Evolutionary conservation across 2,113 vertebrate genomes (phyloP), one percentile per base, ranked within the genome.

Genomic region (Tachuris rubrigastra): DNA sequence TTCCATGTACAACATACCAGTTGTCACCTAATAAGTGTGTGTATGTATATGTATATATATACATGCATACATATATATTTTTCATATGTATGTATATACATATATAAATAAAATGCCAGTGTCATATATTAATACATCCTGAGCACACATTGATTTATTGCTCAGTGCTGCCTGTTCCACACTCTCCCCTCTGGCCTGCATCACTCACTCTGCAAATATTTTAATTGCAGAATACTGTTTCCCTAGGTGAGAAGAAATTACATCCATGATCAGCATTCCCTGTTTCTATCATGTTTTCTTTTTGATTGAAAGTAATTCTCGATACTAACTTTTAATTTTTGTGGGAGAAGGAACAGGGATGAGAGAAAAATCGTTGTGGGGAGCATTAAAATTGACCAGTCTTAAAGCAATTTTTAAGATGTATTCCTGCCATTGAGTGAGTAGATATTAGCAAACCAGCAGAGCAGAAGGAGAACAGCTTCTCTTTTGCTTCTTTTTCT

Each of bases 401-500:
- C n/a, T 66, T 41, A 86, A 67, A 10, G 5, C 25, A 41, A 2
- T 27, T 17, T 23, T 22, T 41, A 30, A 53, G 52, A 31, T 41
- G 39, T 8, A 21, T 24, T 73, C 30, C 52, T 52, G 46, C 28
- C 37, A 10, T 12, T 4, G 4, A 58, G 49, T 39, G 27, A 1
- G 0, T 10, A 30, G 16, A 5, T 37, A 24, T 39, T 33, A n/a
- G 56, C 8, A 58, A 46, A 59, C 1, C n/a, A 47, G 58, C 1
- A 0, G 23, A 44, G 66, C 2, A 28, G 21, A 44, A 44, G 42
- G n/a, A 28, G 46, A 47, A 65, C 42, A 11, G 17, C 46, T 53
- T 66, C 28, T 16, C 6, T 53, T 46, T 41, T 25, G 2, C 12
- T 14, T 56, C 63, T 50, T 39, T n/a, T 75, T 69, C 21, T 46